These are phyloP conservation scores for Parochlus steinenii DNA, from an alignment of 2,888 invertebrate genomes.

Conservation along the genomic window DNA sequence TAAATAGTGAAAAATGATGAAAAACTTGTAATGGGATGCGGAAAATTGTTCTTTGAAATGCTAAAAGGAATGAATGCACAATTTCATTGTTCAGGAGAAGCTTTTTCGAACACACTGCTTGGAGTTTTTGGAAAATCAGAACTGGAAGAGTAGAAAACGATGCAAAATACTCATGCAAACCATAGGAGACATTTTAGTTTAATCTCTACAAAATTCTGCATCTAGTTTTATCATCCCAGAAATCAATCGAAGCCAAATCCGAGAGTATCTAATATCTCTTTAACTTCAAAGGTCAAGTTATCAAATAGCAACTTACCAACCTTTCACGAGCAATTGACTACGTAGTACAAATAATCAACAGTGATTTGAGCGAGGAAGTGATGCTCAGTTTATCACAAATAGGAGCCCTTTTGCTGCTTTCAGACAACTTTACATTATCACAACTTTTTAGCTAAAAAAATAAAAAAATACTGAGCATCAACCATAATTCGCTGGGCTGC, in stretches of 20 bases:
- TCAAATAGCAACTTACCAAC: slow-evolving; percentile 43
- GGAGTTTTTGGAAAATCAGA: slow-evolving; percentile 37
- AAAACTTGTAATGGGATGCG: slow-evolving; percentile 65
- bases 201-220: no score
- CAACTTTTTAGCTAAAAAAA: slow-evolving; percentile 58
- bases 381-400: slow-evolving; percentile 37
- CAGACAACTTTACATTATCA: slow-evolving; percentile 43
- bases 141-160: slow-evolving; percentile 17
- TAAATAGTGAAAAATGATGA: slow-evolving; percentile 50
- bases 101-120: slow-evolving; percentile 50
- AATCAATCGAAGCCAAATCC: slow-evolving; percentile 8
- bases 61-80: slow-evolving; percentile 65
- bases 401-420: slow-evolving; percentile 39
- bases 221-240: no score
- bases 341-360: slow-evolving; percentile 36
- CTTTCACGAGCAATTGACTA: slow-evolving; percentile 40
- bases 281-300: slow-evolving; percentile 39
- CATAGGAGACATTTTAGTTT: slow-evolving; percentile 42
- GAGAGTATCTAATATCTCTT: slow-evolving; percentile 32
- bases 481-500: slow-evolving; percentile 43
- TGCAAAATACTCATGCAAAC: slow-evolving; percentile 46
- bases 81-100: slow-evolving; percentile 69
- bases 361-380: slow-evolving; percentile 32
- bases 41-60: slow-evolving; percentile 76
- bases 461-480: slow-evolving; percentile 40